Percentiles rank a stretch among this genome's conserved stretches.
These are phyloP conservation scores for Myiagra hebetior DNA, from an alignment of 2,113 vertebrate species.

Conservation along the genomic window DNA sequence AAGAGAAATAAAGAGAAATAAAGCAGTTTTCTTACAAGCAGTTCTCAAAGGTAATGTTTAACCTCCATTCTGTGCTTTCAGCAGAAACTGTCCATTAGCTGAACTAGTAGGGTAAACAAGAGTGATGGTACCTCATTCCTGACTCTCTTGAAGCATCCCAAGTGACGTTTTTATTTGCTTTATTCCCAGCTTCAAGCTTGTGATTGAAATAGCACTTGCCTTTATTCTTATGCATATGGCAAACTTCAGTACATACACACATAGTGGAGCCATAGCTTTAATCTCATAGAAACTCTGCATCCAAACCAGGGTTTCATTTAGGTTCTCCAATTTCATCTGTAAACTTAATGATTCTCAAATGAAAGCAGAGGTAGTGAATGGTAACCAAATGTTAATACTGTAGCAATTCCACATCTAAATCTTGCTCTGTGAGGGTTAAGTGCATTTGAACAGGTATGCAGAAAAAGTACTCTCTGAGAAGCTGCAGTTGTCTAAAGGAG, in stretches of 20 bases:
- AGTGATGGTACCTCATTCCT: background rate
- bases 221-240: background rate
- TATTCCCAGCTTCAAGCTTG: background rate
- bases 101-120: background rate
- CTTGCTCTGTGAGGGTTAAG: background rate
- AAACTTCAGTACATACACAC: accelerated
- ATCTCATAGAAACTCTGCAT: background rate
- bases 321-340: background rate
- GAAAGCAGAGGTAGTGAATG: background rate
- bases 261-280: background rate
- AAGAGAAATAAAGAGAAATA: background rate
- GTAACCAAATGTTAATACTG: background rate
- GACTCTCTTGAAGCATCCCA: background rate
- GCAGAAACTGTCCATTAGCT: background rate
- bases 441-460: background rate
- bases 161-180: background rate
- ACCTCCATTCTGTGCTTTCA: background rate
- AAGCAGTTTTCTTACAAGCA: background rate
- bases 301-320: background rate
- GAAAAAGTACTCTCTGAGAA: too few species aligned
- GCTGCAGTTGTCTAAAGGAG: background rate
- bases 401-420: background rate
- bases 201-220: background rate
- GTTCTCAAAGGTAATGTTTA: background rate
- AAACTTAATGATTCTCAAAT: background rate